phyloP scores from a whole-genome alignment of 2,113 vertebrate species.

The Boleophthalmus pectinirostris region DNA sequence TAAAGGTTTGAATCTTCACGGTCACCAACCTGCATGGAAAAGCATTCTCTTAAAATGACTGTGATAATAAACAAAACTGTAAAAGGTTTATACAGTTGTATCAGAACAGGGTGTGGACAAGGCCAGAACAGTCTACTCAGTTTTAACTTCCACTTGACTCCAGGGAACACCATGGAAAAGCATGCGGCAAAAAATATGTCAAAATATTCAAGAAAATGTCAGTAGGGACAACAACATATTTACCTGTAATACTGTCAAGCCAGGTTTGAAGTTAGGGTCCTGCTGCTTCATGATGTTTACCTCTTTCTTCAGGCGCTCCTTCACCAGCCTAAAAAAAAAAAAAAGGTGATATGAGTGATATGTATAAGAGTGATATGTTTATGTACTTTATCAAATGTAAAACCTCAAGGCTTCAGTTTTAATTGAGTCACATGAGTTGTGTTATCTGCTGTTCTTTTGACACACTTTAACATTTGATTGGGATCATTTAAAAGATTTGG shows the following conservation, averaged over 20 bases:
- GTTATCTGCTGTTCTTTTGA: slow-evolving; percentile 4
- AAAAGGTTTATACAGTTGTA: neutral
- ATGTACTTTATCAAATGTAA: neutral
- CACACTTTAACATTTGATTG: neutral
- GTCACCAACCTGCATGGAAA: slow-evolving; percentile 86
- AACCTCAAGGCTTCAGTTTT: neutral
- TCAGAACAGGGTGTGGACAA: neutral
- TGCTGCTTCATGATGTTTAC: slow-evolving; percentile 85
- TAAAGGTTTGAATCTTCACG: slow-evolving; percentile 96
- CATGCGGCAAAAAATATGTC: neutral
- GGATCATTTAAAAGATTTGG: neutral
- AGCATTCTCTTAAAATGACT: neutral
- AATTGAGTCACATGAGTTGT: neutral
- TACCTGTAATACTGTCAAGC: slow-evolving; percentile 95
- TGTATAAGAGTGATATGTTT: neutral
- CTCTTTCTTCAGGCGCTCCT: slow-evolving; percentile 85
- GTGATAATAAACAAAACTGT: neutral
- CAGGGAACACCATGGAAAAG: slow-evolving; percentile 15
- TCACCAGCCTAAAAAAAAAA: slow-evolving; percentile 84
- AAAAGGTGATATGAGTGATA: no score
- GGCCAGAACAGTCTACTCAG: neutral
- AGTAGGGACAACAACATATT: slow-evolving; percentile 2
- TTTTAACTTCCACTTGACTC: neutral
- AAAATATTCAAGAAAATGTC: neutral
- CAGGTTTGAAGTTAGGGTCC: slow-evolving; percentile 86